phyloP scores from a whole-genome alignment of 2,113 vertebrate genomes.

The Guaruba guarouba region DNA sequence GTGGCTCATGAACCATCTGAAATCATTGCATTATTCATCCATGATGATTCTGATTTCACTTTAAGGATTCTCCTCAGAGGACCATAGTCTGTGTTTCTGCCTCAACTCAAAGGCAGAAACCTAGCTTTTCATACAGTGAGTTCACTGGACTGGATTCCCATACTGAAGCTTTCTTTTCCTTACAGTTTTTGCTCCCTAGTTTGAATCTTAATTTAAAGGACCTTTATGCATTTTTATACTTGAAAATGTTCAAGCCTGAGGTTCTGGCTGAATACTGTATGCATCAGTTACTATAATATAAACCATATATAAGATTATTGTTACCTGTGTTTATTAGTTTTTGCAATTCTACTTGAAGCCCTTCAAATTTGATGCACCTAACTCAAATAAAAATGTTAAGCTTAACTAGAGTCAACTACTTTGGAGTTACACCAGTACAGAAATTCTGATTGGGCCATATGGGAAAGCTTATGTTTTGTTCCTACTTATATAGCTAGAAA shows the following conservation, averaged over 20 bases:
- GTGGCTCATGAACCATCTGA: not conserved
- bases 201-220: not conserved
- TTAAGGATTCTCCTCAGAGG: not conserved
- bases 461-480: not conserved
- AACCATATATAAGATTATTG: not conserved
- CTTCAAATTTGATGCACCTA: not conserved
- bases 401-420: not conserved
- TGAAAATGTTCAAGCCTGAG: not conserved
- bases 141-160: not conserved
- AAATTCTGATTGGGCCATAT: not conserved
- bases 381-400: not conserved
- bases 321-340: not conserved
- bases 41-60: not conserved
- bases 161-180: not conserved
- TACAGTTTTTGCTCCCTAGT: not conserved
- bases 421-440: not conserved
- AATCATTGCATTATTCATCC: not conserved
- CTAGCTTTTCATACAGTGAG: not conserved
- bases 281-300: not conserved
- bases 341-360: not conserved
- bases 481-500: not conserved
- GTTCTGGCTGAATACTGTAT: not conserved
- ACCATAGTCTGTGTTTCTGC: not conserved
- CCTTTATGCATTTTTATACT: not conserved
- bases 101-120: not conserved